These are phyloP conservation scores for Polietes domitor DNA, from an alignment of 2,888 invertebrate species.

Conservation along the genomic window DNA sequence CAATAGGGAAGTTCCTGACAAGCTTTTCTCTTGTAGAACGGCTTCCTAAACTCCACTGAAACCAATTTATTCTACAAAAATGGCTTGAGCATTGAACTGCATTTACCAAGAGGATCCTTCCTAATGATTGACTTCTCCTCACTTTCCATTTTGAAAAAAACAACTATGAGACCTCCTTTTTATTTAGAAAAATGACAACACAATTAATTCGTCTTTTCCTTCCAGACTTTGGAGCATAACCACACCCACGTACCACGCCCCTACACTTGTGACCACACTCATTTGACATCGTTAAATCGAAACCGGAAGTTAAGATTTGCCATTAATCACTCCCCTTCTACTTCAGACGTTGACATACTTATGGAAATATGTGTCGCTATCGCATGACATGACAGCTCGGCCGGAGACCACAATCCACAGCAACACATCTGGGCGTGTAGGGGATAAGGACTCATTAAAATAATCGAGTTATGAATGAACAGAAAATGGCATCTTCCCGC, in stretches of 20 bases:
- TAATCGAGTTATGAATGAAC: conserved; percentile 34
- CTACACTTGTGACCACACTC: neutral
- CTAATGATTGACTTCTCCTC: too few species aligned
- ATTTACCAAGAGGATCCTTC: too few species aligned
- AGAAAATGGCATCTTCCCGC: neutral
- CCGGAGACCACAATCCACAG: conserved; percentile 4
- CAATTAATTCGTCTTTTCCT: too few species aligned
- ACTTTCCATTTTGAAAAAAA: too few species aligned
- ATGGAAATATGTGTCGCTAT: neutral
- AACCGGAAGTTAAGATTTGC: conserved; percentile 21
- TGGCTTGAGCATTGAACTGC: too few species aligned
- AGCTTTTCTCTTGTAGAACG: too few species aligned
- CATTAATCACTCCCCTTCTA: neutral
- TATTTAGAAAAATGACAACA: too few species aligned
- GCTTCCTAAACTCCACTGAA: too few species aligned
- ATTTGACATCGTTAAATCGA: conserved; percentile 4
- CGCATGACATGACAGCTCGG: neutral
- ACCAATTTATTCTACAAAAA: too few species aligned
- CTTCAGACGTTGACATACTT: neutral
- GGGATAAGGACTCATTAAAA: conserved; percentile 26
- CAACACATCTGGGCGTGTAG: neutral
- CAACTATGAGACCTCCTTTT: too few species aligned
- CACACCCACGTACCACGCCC: neutral
- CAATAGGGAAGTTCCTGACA: too few species aligned
- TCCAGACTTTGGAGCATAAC: too few species aligned